These are phyloP conservation scores for Hydraecia micacea DNA, from an alignment of 2,888 invertebrate species.

Conservation along the genomic window DNA sequence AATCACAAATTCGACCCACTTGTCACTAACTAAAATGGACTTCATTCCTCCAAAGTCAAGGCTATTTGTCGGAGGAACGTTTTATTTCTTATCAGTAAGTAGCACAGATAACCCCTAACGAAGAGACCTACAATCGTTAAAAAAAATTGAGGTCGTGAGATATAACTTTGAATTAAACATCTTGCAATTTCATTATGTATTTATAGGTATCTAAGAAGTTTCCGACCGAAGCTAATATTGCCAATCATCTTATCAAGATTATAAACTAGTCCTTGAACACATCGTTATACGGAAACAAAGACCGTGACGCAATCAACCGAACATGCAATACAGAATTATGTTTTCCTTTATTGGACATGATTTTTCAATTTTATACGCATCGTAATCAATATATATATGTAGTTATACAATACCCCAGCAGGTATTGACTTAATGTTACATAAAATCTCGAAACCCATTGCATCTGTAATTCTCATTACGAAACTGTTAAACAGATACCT, in stretches of 20 bases:
- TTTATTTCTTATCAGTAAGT: neutral
- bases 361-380: constrained; percentile 30
- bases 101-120: neutral
- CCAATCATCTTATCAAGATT: constrained; percentile 39
- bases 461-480: neutral
- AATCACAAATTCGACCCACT: neutral
- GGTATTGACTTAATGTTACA: neutral
- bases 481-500: neutral
- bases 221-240: constrained; percentile 11
- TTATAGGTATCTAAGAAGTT: neutral
- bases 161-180: constrained; percentile 1
- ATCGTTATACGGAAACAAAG: constrained; percentile 48
- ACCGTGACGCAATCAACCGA: constrained; percentile 43
- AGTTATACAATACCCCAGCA: neutral
- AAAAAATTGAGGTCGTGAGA: neutral
- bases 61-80: neutral
- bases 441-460: neutral
- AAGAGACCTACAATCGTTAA: neutral
- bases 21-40: neutral
- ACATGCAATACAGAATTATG: constrained; percentile 25
- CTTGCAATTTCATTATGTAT: neutral
- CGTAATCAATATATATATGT: neutral
- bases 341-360: constrained; percentile 44
- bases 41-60: neutral
- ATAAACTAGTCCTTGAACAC: constrained; percentile 27